These are phyloP conservation scores for Hirudinaria manillensis DNA, from an alignment of 2,888 invertebrate species.

Conservation along the genomic window DNA sequence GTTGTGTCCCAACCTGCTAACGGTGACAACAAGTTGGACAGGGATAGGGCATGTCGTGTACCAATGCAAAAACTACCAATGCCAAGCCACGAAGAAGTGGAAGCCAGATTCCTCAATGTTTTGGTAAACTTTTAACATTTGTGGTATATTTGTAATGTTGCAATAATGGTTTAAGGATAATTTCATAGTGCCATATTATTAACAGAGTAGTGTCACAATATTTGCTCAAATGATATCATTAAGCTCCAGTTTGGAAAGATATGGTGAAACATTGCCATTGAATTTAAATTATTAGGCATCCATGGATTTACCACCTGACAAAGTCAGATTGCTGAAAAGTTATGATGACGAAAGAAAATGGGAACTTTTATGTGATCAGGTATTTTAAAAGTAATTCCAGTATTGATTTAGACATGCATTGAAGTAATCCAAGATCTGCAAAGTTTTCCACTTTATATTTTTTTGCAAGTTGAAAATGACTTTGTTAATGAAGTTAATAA, in stretches of 20 bases:
- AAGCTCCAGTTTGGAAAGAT: too few relatives aligned
- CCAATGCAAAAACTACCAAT: conserved; percentile 22
- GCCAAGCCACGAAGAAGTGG: conserved; percentile 32
- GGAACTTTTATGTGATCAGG: conserved; percentile 99
- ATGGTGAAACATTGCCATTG: too few relatives aligned
- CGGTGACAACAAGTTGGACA: background rate
- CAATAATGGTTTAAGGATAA: too few relatives aligned
- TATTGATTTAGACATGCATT: background rate
- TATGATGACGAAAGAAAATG: conserved; percentile 98
- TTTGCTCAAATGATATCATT: too few relatives aligned
- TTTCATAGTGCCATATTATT: too few relatives aligned
- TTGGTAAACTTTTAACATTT: conserved; percentile 19
- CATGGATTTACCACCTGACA: conserved; percentile 97
- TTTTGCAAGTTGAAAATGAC: too few relatives aligned
- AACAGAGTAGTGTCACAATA: too few relatives aligned
- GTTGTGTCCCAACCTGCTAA: background rate
- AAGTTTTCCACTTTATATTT: too few relatives aligned
- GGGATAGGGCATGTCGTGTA: conserved; percentile 6
- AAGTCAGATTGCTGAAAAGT: conserved; percentile 71
- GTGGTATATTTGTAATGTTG: too few relatives aligned
- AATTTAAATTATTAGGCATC: conserved; percentile 67
- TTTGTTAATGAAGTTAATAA: too few relatives aligned
- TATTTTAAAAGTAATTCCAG: conserved; percentile 49
- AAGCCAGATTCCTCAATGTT: conserved; percentile 29
- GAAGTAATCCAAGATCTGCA: too few relatives aligned